Evolutionary conservation across 2,888 invertebrate genomes (phyloP).

Genomic region (Thymelicus acteon): DNA sequence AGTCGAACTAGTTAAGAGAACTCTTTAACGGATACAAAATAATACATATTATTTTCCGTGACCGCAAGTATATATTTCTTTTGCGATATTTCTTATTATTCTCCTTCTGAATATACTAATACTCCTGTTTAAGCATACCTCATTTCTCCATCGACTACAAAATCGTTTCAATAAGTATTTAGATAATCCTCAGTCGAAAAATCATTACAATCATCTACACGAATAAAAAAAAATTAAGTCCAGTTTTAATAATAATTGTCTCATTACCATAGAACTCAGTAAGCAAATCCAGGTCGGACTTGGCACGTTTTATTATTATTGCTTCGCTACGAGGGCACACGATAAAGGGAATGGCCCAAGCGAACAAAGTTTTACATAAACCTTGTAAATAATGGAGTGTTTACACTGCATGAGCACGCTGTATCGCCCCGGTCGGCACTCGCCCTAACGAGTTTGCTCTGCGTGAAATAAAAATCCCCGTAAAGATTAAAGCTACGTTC

Average conservation of each 20-base stretch:
- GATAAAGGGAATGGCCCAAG: conserved; percentile 2
- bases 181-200: too few relatives aligned
- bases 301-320: conserved; percentile 6
- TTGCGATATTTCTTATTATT: too few relatives aligned
- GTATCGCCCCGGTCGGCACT: conserved; percentile 16
- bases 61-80: too few relatives aligned
- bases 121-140: too few relatives aligned
- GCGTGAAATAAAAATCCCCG: conserved; percentile 17
- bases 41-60: too few relatives aligned
- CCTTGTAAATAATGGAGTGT: conserved; percentile 16
- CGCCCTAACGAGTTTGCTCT: conserved; percentile 21
- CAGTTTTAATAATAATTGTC: neutral
- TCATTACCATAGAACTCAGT: neutral
- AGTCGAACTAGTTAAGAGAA: too few relatives aligned
- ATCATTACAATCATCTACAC: too few relatives aligned
- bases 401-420: conserved; percentile 13
- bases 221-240: too few relatives aligned
- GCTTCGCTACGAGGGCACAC: conserved; percentile 4
- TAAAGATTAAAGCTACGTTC: conserved; percentile 17
- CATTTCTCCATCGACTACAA: too few relatives aligned
- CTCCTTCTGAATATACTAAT: too few relatives aligned
- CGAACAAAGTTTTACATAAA: conserved; percentile 11
- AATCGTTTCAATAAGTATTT: too few relatives aligned
- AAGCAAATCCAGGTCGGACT: neutral
- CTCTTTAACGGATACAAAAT: too few relatives aligned